phyloP scores from a whole-genome alignment of 1,140 invertebrate genomes.

The Cheumatopsyche charites region DNA sequence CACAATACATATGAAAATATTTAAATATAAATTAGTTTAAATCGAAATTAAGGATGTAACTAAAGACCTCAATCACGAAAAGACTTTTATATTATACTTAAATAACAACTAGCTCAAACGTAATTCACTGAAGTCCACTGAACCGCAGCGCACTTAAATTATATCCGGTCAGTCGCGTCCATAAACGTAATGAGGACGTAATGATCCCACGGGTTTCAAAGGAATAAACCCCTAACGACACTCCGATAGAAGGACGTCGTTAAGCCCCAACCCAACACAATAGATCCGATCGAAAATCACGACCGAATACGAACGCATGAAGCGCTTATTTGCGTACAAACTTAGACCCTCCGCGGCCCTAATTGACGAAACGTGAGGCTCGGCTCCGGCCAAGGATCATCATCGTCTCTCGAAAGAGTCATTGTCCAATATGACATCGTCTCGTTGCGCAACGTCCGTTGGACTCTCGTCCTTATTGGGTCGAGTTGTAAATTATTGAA shows the following conservation, averaged over 20 bases:
- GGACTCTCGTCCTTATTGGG: constrained; percentile 38
- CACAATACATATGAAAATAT: too few species aligned
- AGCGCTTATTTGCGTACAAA: neutral
- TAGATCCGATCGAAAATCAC: neutral
- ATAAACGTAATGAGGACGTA: constrained; percentile 19
- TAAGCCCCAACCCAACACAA: neutral
- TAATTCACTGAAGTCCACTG: too few species aligned
- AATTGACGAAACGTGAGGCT: neutral
- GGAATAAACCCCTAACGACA: constrained; percentile 7
- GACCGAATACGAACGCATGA: neutral
- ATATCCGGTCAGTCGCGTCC: neutral
- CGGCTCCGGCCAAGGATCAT: constrained; percentile 11
- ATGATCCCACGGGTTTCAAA: constrained; percentile 6
- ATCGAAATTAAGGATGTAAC: too few species aligned
- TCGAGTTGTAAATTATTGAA: constrained; percentile 37
- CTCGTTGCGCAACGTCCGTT: constrained; percentile 33
- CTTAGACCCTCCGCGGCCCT: neutral
- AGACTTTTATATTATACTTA: too few species aligned
- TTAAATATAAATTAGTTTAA: too few species aligned
- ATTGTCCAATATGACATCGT: constrained; percentile 23
- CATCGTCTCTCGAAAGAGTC: constrained; percentile 6
- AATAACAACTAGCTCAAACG: too few species aligned
- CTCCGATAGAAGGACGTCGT: constrained; percentile 1
- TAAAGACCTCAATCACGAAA: too few species aligned
- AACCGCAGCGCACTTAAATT: neutral